A percentile compares a stretch with the other conserved stretches of the same genome.
phyloP scores from a whole-genome alignment of 2,797 vertebrate genomes.

The Acrossocheilus wenchowensis region DNA sequence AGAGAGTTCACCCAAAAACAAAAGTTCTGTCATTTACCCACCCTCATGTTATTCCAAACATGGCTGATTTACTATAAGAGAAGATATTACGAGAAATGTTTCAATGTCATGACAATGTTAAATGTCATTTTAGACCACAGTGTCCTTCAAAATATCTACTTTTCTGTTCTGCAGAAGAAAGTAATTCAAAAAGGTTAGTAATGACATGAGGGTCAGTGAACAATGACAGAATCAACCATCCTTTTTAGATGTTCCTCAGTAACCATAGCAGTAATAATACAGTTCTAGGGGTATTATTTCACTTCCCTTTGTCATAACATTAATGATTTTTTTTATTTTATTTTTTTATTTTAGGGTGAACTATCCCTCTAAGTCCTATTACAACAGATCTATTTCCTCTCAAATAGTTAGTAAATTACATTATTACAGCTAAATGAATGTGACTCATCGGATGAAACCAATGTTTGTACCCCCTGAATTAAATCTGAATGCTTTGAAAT shows the following conservation, averaged over 20 bases:
- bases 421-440: background rate
- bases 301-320: background rate
- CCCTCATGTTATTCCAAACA: background rate
- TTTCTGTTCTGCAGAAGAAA: background rate
- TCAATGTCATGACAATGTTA: background rate
- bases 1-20: background rate
- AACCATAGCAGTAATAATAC: background rate
- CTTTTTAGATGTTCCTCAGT: background rate
- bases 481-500: conserved; percentile 13
- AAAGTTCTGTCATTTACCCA: background rate
- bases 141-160: background rate
- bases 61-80: background rate
- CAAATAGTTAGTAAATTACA: background rate
- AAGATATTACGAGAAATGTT: background rate
- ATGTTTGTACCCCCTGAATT: background rate
- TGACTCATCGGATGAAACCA: background rate
- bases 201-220: background rate
- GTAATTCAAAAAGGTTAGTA: background rate
- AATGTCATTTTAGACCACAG: background rate
- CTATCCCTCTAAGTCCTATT: background rate
- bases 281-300: background rate
- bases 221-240: background rate
- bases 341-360: background rate
- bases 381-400: background rate
- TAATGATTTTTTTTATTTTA: background rate